Conservation (phyloP, 1,140 invertebrate species). For the Coelopa frigida region DNA sequence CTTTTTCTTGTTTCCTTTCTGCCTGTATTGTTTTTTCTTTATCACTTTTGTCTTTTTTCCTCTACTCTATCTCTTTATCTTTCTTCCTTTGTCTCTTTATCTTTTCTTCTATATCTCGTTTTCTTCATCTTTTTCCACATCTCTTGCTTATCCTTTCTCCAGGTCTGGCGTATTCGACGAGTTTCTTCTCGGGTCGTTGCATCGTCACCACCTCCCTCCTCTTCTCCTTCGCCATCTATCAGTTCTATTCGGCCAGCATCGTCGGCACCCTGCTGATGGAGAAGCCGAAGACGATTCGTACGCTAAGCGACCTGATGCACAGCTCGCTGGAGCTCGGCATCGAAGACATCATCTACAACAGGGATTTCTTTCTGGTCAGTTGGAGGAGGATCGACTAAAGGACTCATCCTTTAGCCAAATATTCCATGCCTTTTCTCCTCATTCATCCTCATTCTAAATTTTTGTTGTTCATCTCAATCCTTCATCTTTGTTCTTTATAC, state of each 20-base stretch:
- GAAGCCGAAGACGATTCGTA: slow-evolving; percentile 56
- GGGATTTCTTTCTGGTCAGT: slow-evolving; percentile 54
- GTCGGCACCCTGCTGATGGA: slow-evolving; percentile 62
- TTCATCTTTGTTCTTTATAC: too few species aligned
- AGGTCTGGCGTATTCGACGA: slow-evolving; percentile 48
- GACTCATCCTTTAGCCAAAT: too few species aligned
- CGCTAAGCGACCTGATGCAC: slow-evolving; percentile 52
- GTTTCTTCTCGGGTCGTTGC: slow-evolving; percentile 51
- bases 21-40: too few species aligned
- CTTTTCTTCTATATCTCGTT: not conserved
- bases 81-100: too few species aligned
- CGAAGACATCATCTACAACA: slow-evolving; percentile 56
- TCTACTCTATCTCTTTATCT: too few species aligned
- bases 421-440: too few species aligned
- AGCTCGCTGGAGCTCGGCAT: slow-evolving; percentile 55
- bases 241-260: slow-evolving; percentile 67
- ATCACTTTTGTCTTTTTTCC: too few species aligned
- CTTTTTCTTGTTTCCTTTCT: too few species aligned
- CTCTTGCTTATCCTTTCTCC: slow-evolving; percentile 8
- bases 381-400: too few species aligned
- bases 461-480: too few species aligned
- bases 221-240: slow-evolving; percentile 57
- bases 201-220: slow-evolving; percentile 55
- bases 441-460: too few species aligned
- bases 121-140: not conserved